Evolutionary conservation across 2,888 invertebrate species (phyloP), one percentile per base, ranked within the genome.

Genomic region (Pristionchus japonicus): DNA sequence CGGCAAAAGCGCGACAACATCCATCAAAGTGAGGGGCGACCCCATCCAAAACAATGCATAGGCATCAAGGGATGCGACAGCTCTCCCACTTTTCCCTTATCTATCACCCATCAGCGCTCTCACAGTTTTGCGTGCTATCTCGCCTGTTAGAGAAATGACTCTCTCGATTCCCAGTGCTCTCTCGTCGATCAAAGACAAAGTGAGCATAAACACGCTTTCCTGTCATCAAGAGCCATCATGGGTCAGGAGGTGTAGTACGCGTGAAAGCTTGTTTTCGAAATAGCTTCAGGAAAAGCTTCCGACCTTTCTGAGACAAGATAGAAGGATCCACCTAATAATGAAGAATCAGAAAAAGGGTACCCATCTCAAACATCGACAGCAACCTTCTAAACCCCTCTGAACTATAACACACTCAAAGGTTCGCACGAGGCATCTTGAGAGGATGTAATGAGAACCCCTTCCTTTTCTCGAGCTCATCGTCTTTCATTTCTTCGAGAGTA

Each of bases 31-130:
- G 34, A 34, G 31, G 34, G 34, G 57, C 57, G 57, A 57, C 57
- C 70, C 70, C 70, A 70, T 57, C 70, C 23, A 64, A 27, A 64
- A 70, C 70, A 37, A 70, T 70, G 70, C 70, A 70, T 70, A 37
- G 37, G 13, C 37, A 70, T 70, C 70, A 70, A 20, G 31, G 23
- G 70, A 57, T 57, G 57, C 57, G 37, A 70, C 70, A 37, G 20
- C 70, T 40, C 34, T 34, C 64, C 20, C 37, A 0, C 7, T 57
- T 57, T 57, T 9, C 57, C 4, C 11, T 52, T 17, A 52, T 52
- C 52, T 52, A 17, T 52, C 11, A 4, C 52, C 17, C 20, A 4
- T 52, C 52, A 52, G 20, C 17, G 3, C 52, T 52, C 52, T 52
- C 52, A 20, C 20, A 17, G 52, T 52, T 52, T 52, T 23, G 20